A percentile compares a stretch with the other conserved stretches of the same genome.
Conservation (phyloP, 2,113 vertebrate species). For the Thalassoma bifasciatum region DNA sequence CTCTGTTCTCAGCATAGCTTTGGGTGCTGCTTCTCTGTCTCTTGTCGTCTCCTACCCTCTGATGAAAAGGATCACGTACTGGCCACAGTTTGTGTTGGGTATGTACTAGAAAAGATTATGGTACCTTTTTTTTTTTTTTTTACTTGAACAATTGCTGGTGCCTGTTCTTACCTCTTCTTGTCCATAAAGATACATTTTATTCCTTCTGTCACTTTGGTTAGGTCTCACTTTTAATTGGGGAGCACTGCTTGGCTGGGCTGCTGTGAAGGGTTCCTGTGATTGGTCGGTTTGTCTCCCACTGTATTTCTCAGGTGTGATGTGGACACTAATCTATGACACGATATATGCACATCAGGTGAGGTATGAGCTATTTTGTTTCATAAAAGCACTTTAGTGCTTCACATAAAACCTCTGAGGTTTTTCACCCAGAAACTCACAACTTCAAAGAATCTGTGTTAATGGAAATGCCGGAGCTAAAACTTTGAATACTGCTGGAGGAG, state of each 20-base stretch:
- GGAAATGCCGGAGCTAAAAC: no score
- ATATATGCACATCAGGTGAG: constrained; percentile 97
- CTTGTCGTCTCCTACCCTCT: constrained; percentile 92
- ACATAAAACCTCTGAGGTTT: no score
- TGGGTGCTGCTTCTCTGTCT: constrained; percentile 90
- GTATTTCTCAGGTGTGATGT: constrained; percentile 94
- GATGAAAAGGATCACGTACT: constrained; percentile 97
- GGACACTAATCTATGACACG: constrained; percentile 96
- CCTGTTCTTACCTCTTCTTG: no score
- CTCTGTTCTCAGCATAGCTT: constrained; percentile 83
- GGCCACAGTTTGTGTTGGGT: constrained; percentile 95
- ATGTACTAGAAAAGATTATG: not conserved
- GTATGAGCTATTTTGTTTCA: not conserved
- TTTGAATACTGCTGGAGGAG: not conserved
- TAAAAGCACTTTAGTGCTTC: not conserved
- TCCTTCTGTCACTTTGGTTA: constrained; percentile 54
- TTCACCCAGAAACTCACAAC: not conserved
- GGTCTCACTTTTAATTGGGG: constrained; percentile 97
- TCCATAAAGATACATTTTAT: no score
- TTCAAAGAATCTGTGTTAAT: no score
- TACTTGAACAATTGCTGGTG: no score
- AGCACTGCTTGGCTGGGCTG: constrained; percentile 94
- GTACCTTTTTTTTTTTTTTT: no score
- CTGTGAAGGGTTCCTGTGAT: constrained; percentile 90
- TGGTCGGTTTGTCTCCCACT: constrained; percentile 93